Evolutionary conservation across 2,113 vertebrate species (phyloP), one percentile per base, ranked within the genome.

Genomic region (Misgurnus anguillicaudatus): DNA sequence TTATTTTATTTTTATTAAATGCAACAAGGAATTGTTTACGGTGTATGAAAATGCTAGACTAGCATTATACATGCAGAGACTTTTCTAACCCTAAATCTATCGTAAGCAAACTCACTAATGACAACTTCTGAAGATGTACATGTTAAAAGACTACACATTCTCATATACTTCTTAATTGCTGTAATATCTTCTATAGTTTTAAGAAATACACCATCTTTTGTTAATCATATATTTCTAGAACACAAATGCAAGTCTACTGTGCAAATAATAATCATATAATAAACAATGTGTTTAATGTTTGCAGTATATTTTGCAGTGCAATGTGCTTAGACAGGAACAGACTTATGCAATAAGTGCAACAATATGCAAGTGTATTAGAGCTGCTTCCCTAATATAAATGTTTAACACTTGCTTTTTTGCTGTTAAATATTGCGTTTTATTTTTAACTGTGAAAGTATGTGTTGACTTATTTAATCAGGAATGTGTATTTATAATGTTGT

Each of bases 241-340:
- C 36, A 67, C 11, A 45, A 17, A 41, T 70, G 21, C 48, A 51
- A 58, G 64, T 86, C 79, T 83, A 85, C 24, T 84, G 87, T 88
- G 85, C 70, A 88, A 89, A 84, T 88, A 82, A 72, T 73, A 9
- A 61, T 74, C 19, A 72, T 73, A 73, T 73, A 57, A 72, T 39
- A 57, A 60, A 58, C 63, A 67, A 68, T 78, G 72, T 78, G 73
- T 68, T 71, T 84, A 65, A 45, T 10, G 75, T 51, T 64, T 84
- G 55, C 82, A 41, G 17, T 45, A 55, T 21, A 51, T 51, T 13
- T 39, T 57, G 16, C 47, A 42, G 36, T 79, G 65, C 42, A 53
- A 24, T 51, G 64, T 78, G 58, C 39, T 19, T 41, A 62, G 74
- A 36, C n/a, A 71, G 39, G 77, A 76, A 42, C 45, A 57, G 10